These are phyloP conservation scores for Umimayanthus kanabou DNA, from an alignment of 92 coral and sea anemone genomes.

Conservation along the genomic window DNA sequence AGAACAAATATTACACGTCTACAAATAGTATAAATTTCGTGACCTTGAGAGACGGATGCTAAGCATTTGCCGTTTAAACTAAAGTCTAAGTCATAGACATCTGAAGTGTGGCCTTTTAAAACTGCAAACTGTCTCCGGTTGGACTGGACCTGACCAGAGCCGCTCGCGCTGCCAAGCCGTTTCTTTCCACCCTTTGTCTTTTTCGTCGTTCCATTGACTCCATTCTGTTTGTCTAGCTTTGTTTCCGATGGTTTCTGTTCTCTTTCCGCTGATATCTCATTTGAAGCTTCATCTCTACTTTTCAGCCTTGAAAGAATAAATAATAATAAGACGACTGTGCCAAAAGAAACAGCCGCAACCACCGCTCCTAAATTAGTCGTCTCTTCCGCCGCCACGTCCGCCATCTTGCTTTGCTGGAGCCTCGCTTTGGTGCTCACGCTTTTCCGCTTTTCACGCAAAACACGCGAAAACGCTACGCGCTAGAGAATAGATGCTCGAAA, in stretches of 20 bases:
- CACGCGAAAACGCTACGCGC: not conserved
- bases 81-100: slow-evolving; percentile 87
- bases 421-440: slow-evolving; percentile 71
- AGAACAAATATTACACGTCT: slow-evolving; percentile 18
- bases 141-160: slow-evolving; percentile 42
- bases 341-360: slow-evolving; percentile 70
- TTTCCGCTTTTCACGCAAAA: slow-evolving; percentile 9
- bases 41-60: slow-evolving; percentile 94
- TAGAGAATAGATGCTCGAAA: too few species aligned
- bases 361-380: slow-evolving; percentile 58
- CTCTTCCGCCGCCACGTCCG: slow-evolving; percentile 70
- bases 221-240: slow-evolving; percentile 44
- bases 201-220: slow-evolving; percentile 40
- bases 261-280: slow-evolving; percentile 43
- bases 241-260: slow-evolving; percentile 48
- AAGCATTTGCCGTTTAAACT: slow-evolving; percentile 86
- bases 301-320: slow-evolving; percentile 72
- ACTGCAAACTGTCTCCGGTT: slow-evolving; percentile 82
- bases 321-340: slow-evolving; percentile 75
- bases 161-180: slow-evolving; percentile 51
- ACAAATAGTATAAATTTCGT: slow-evolving; percentile 4
- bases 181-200: slow-evolving; percentile 38
- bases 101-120: slow-evolving; percentile 92
- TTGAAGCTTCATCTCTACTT: slow-evolving; percentile 42
- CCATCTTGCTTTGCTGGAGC: slow-evolving; percentile 87